Evolutionary conservation across 2,888 invertebrate genomes (phyloP).

Genomic region (Timema cristinae): DNA sequence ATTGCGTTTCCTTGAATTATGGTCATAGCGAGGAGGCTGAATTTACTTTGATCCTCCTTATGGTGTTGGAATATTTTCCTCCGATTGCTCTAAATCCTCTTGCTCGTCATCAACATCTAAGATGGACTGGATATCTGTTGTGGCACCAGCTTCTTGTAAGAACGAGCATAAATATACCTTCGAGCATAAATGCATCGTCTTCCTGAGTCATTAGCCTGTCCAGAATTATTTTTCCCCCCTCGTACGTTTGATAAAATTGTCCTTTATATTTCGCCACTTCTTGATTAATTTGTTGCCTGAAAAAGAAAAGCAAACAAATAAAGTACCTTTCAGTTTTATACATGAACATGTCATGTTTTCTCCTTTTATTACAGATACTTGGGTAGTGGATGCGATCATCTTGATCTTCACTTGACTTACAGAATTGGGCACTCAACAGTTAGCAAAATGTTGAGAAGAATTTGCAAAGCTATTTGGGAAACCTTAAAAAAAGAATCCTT

Average conservation of each 20-base stretch:
- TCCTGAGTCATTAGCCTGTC: not conserved
- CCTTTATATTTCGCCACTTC: not conserved
- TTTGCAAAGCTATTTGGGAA: not conserved
- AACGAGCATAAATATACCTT: not conserved
- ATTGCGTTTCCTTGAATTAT: not conserved
- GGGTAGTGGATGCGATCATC: not conserved
- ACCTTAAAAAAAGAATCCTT: too few relatives aligned
- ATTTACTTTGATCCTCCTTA: not conserved
- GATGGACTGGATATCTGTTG: not conserved
- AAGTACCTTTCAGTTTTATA: not conserved
- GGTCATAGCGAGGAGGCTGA: too few relatives aligned
- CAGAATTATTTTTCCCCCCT: not conserved
- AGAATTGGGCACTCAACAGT: not conserved
- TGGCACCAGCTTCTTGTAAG: not conserved
- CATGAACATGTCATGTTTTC: not conserved
- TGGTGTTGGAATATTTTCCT: not conserved
- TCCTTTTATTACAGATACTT: not conserved
- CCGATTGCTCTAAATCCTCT: not conserved
- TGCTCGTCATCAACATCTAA: not conserved
- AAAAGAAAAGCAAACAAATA: not conserved
- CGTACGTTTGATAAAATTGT: not conserved
- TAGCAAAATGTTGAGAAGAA: not conserved
- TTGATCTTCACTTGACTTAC: not conserved
- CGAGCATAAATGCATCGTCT: not conserved
- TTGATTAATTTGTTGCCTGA: not conserved